A percentile compares a stretch with the other conserved stretches of the same genome.
These are phyloP conservation scores for Anastrepha ludens DNA, from an alignment of 1,140 invertebrate genomes.

Conservation along the genomic window DNA sequence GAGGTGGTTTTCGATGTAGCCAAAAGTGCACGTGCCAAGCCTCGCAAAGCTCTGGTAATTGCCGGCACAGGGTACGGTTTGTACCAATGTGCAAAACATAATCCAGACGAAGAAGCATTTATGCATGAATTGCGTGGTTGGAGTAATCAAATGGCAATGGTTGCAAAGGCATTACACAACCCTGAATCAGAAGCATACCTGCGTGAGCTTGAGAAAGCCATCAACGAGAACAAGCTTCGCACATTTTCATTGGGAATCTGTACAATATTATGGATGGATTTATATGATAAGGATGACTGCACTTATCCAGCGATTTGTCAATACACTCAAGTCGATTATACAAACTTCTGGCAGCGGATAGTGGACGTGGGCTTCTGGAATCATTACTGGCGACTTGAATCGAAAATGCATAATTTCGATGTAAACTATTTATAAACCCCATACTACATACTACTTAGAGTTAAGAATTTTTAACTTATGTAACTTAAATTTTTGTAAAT, in stretches of 20 bases:
- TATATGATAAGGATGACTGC: conserved; percentile 80
- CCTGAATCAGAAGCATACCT: conserved; percentile 80
- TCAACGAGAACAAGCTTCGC: conserved; percentile 81
- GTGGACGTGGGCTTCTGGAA: conserved; percentile 87
- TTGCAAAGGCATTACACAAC: conserved; percentile 81
- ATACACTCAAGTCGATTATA: conserved; percentile 80
- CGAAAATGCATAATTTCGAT: conserved; percentile 86
- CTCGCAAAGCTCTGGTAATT: conserved; percentile 76
- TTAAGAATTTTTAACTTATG: not conserved
- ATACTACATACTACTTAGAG: not conserved
- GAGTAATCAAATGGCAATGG: conserved; percentile 79
- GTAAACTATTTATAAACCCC: conserved; percentile 77
- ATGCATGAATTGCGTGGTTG: conserved; percentile 60
- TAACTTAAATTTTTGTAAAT: not conserved
- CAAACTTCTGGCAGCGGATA: conserved; percentile 79
- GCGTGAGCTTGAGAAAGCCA: conserved; percentile 78
- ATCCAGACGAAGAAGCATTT: conserved; percentile 65
- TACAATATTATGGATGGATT: conserved; percentile 85
- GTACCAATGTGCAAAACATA: conserved; percentile 61
- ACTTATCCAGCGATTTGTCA: conserved; percentile 84
- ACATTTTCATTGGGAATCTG: conserved; percentile 81
- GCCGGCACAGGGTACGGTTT: conserved; percentile 57
- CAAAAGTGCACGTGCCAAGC: conserved; percentile 77
- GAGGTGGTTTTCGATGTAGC: conserved; percentile 78
- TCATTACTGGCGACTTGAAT: conserved; percentile 82